These are phyloP conservation scores for Mormyrus iriodes DNA, from an alignment of 2,113 vertebrate genomes.

Conservation along the genomic window DNA sequence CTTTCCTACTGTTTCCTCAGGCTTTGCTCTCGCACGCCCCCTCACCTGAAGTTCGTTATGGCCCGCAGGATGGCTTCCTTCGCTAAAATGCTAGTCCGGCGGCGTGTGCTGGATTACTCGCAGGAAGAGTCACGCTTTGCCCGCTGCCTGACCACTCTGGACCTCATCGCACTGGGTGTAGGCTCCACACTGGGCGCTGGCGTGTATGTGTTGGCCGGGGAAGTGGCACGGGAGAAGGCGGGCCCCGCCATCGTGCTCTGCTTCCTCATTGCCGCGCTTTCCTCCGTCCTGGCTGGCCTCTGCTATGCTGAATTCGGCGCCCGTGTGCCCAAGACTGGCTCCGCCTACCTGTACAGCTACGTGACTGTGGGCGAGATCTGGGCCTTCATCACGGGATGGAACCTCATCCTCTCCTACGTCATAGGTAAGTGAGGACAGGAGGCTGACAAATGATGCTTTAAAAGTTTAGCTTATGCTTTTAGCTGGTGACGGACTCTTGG, in stretches of 20 bases:
- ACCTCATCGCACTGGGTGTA: constrained; percentile 86
- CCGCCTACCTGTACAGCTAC: constrained; percentile 94
- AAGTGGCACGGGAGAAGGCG: constrained; percentile 82
- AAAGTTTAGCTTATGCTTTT: not conserved
- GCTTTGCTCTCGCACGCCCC: not conserved
- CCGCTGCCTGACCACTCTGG: constrained; percentile 85
- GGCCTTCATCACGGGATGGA: constrained; percentile 95
- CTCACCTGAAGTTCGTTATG: constrained; percentile 53
- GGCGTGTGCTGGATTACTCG: constrained; percentile 65
- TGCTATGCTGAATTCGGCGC: constrained; percentile 96
- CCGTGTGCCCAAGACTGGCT: constrained; percentile 86
- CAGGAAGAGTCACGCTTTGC: constrained; percentile 70
- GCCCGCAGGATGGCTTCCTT: constrained; percentile 54
- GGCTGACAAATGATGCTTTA: not conserved
- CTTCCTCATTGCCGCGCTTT: constrained; percentile 85
- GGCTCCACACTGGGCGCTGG: constrained; percentile 89
- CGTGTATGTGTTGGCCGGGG: constrained; percentile 83
- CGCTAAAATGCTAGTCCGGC: constrained; percentile 74
- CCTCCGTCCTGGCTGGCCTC: constrained; percentile 86
- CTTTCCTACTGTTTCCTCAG: not conserved
- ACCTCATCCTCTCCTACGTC: constrained; percentile 93
- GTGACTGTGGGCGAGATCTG: constrained; percentile 94
- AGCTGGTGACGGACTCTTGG: not conserved
- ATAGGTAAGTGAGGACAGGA: constrained; percentile 65
- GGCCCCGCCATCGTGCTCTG: constrained; percentile 88